phyloP scores from a whole-genome alignment of 2,888 invertebrate species.

The Sicus ferrugineus region DNA sequence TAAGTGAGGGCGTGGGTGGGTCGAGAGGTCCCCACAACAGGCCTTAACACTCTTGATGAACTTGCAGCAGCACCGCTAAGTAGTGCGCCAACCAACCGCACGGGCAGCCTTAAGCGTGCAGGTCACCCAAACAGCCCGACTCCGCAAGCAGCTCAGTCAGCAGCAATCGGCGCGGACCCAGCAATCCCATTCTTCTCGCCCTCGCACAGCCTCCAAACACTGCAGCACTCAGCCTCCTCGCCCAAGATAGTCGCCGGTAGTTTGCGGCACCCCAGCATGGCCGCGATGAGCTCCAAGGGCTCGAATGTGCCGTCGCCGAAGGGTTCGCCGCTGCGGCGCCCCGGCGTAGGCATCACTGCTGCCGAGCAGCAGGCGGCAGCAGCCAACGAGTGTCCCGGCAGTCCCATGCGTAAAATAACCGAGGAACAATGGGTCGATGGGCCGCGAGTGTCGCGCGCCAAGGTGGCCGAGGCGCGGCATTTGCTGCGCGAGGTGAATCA shows the following conservation, averaged over 20 bases:
- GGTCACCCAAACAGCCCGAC: slow-evolving; percentile 46
- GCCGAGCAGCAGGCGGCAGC: slow-evolving; percentile 42
- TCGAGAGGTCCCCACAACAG: background rate
- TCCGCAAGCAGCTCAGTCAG: slow-evolving; percentile 39
- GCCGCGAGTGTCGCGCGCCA: slow-evolving; percentile 85
- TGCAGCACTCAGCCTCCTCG: slow-evolving; percentile 50
- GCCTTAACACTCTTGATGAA: background rate
- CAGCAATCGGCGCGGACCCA: slow-evolving; percentile 31
- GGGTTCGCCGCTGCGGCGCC: slow-evolving; percentile 66
- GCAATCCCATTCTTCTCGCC: slow-evolving; percentile 52
- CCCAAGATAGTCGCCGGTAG: slow-evolving; percentile 54
- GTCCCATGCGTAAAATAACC: slow-evolving; percentile 66
- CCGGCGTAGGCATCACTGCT: slow-evolving; percentile 46
- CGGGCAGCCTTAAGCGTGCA: slow-evolving; percentile 56
- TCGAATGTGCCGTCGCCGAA: slow-evolving; percentile 68
- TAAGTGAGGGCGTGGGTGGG: slow-evolving; percentile 40
- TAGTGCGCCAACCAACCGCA: slow-evolving; percentile 51
- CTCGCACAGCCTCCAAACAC: slow-evolving; percentile 53
- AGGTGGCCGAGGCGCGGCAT: slow-evolving; percentile 82
- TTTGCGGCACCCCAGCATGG: slow-evolving; percentile 51
- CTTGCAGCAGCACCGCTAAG: slow-evolving; percentile 51
- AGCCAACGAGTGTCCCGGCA: slow-evolving; percentile 60
- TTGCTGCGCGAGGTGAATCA: slow-evolving; percentile 79
- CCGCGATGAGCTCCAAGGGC: slow-evolving; percentile 58
- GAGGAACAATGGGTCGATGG: slow-evolving; percentile 98